Evolutionary conservation across 1,140 invertebrate species (phyloP), one percentile per base, ranked within the genome.

Genomic region (Glossosoma conforme): DNA sequence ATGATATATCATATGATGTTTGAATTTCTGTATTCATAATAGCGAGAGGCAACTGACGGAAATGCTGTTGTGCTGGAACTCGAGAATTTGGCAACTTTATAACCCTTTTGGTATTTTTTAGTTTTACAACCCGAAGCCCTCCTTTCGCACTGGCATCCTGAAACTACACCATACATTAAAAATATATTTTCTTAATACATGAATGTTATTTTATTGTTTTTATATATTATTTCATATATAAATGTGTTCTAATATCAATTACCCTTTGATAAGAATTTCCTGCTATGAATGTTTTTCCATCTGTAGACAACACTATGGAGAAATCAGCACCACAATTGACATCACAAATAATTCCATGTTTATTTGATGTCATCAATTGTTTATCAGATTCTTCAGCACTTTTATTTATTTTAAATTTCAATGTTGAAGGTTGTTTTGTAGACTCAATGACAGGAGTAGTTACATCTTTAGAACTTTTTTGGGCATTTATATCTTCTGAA

Each of bases 281-380:
- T 78, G 81, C 84, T 5, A 77, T 79, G 67, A 77, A 78, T 8
- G 84, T 58, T 60, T 74, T 71, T 17, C 75, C 71, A 43, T 72
- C 69, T 36, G 65, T 60, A 61, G 82, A 79, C 41, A 86, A 68
- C 1, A 80, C 81, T 52, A 87, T 67, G n/a, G 82, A 86, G 60
- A 80, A 87, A 62, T 87, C 84, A 44, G 79, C 78, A 17, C 86
- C 85, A 62, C 84, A 85, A 24, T 69, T 72, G 44, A 85, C 69
- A 56, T 77, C 69, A n/a, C 24, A n/a, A n/a, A n/a, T n/a, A 28
- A 28, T 8, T 8, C 24, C 24, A 28, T 8, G n/a, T n/a, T 28
- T n/a, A 28, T 6, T 6, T 2, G 33, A 33, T 19, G 71, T 61
- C 24, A 18, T 40, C 30, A 14, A 13, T 20, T 8, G 38, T 5